phyloP scores from a whole-genome alignment of 2,113 vertebrate genomes.

The Cottus gobio region DNA sequence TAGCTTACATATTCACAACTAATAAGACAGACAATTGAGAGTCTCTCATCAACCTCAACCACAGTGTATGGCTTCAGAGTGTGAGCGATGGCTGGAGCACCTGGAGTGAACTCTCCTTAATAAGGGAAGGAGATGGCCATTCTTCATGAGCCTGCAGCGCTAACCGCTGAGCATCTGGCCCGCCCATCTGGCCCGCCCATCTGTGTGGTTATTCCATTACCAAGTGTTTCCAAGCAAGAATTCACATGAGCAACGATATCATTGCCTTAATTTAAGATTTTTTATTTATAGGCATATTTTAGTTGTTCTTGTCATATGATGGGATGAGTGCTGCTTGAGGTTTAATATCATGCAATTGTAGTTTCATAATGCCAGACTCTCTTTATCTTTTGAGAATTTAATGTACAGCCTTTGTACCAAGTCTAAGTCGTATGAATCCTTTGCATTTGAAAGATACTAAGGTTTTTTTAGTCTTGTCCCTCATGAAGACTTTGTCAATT shows the following conservation, averaged over 20 bases:
- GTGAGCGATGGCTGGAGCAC: neutral
- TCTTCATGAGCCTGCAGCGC: conserved; percentile 12
- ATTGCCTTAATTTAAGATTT: conserved; percentile 12
- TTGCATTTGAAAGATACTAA: neutral
- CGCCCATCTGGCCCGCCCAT: conserved; percentile 46
- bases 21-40: neutral
- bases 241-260: conserved; percentile 12
- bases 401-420: neutral
- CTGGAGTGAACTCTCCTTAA: conserved; percentile 21
- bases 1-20: neutral
- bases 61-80: neutral
- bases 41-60: neutral
- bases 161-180: conserved; percentile 41
- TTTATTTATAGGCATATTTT: conserved; percentile 34
- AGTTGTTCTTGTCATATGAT: neutral
- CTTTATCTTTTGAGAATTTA: neutral
- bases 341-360: neutral
- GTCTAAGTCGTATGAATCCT: neutral
- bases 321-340: neutral
- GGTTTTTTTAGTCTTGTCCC: neutral
- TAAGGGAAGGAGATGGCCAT: conserved; percentile 1
- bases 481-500: neutral
- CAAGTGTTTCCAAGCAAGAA: conserved; percentile 29
- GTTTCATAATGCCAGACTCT: neutral
- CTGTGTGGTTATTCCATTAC: conserved; percentile 19